A percentile compares a stretch with the other conserved stretches of the same genome.
phyloP scores from a whole-genome alignment of 2,888 invertebrate genomes.

The Mesorhabditis spiculigera region DNA sequence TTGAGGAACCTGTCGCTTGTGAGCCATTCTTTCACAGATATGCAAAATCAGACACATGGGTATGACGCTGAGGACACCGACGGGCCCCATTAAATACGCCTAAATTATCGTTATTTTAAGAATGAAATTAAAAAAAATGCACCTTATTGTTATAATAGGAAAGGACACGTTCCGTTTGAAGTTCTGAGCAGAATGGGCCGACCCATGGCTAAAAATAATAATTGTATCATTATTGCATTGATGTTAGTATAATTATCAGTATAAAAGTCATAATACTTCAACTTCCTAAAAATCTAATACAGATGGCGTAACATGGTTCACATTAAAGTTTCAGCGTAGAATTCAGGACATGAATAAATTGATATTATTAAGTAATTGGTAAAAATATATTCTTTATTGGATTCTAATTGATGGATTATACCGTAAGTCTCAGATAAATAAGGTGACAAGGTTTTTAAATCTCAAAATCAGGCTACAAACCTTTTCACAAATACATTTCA shows the following conservation, averaged over 20 bases:
- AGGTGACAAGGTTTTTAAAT: conserved; percentile 9
- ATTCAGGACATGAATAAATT: too few relatives aligned
- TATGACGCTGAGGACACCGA: conserved; percentile 48
- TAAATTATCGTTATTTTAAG: conserved; percentile 13
- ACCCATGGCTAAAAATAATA: conserved; percentile 22
- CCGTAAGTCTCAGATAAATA: conserved; percentile 23
- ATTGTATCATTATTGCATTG: neutral
- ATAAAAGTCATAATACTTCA: too few relatives aligned
- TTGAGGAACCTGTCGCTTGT: conserved; percentile 47
- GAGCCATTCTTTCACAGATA: conserved; percentile 48
- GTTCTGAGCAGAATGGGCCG: conserved; percentile 29
- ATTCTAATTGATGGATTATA: too few relatives aligned
- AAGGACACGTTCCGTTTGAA: conserved; percentile 26
- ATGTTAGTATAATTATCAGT: too few relatives aligned
- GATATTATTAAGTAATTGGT: too few relatives aligned
- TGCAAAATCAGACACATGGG: conserved; percentile 50
- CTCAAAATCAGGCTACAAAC: neutral
- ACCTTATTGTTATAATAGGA: conserved; percentile 36
- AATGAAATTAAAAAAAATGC: neutral
- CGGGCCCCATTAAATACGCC: conserved; percentile 51
- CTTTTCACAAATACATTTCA: conserved; percentile 7
- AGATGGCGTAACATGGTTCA: too few relatives aligned
- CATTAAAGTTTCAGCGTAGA: too few relatives aligned
- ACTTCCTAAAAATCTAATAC: too few relatives aligned
- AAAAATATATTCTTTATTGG: too few relatives aligned